phyloP scores from a whole-genome alignment of 2,888 invertebrate genomes.

The Nemotelus nigrinus region DNA sequence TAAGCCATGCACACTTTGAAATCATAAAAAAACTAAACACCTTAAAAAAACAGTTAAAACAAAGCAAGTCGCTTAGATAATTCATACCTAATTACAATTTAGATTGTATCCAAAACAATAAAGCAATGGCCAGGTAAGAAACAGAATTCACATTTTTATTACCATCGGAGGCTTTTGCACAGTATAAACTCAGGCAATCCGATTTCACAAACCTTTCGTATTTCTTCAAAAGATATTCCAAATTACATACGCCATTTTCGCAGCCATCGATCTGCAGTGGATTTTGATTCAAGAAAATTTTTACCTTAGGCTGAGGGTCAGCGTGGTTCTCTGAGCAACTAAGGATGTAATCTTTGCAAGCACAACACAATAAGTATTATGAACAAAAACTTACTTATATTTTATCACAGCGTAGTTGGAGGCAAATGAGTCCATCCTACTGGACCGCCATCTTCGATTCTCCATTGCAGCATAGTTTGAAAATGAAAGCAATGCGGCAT shows the following conservation, averaged over 20 bases:
- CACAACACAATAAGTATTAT: background rate
- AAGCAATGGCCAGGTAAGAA: too few relatives aligned
- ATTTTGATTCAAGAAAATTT: slow-evolving; percentile 79
- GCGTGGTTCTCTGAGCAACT: slow-evolving; percentile 23
- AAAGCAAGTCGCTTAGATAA: too few relatives aligned
- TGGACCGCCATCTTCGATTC: slow-evolving; percentile 75
- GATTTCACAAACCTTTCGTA: slow-evolving; percentile 68
- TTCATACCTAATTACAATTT: too few relatives aligned
- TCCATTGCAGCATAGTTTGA: slow-evolving; percentile 71
- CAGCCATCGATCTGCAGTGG: slow-evolving; percentile 76
- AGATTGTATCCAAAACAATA: too few relatives aligned
- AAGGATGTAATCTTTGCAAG: background rate
- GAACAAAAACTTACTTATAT: slow-evolving; percentile 68
- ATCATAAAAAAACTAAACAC: too few relatives aligned
- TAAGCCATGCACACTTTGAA: too few relatives aligned
- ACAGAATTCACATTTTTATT: too few relatives aligned
- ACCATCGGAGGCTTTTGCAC: background rate
- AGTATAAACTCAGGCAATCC: slow-evolving; percentile 55
- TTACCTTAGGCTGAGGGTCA: slow-evolving; percentile 63
- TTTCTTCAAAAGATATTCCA: slow-evolving; percentile 73
- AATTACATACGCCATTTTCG: slow-evolving; percentile 80
- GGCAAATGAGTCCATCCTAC: slow-evolving; percentile 75
- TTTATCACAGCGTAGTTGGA: slow-evolving; percentile 79
- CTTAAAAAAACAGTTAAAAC: too few relatives aligned
- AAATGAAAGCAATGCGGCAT: slow-evolving; percentile 62